Conservation (phyloP, 2,797 vertebrate species). For the Strix occidentalis region DNA sequence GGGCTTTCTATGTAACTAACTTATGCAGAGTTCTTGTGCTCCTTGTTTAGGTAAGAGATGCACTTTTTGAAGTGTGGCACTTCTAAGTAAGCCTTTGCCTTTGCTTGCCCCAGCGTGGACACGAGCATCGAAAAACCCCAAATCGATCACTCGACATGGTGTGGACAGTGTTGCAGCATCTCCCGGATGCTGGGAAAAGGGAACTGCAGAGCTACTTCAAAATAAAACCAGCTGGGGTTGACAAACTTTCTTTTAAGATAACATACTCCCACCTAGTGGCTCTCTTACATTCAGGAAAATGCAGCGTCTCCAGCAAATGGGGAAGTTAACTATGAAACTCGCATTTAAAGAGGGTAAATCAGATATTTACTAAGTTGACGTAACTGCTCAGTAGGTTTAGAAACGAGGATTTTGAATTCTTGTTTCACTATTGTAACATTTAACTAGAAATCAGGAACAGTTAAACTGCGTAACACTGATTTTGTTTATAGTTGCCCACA, state of each 20-base stretch:
- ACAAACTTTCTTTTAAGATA: background rate
- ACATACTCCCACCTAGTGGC: conserved; percentile 61
- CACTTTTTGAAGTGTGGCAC: background rate
- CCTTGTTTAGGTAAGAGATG: background rate
- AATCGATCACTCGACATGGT: rapidly evolving
- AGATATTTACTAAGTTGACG: background rate
- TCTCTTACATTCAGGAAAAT: background rate
- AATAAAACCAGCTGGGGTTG: background rate
- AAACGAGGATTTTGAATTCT: background rate
- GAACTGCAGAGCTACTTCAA: background rate
- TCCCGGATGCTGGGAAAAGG: background rate
- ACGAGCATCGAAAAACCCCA: rapidly evolving
- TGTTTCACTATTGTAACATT: background rate
- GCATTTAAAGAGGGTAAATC: background rate
- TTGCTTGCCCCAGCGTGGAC: background rate
- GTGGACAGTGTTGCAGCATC: background rate
- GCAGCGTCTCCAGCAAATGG: background rate
- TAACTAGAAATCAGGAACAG: background rate
- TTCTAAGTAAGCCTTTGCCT: background rate
- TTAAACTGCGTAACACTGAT: background rate
- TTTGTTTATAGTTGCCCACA: background rate
- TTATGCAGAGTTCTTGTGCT: background rate
- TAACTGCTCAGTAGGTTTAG: background rate
- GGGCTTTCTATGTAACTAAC: background rate
- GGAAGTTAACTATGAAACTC: background rate